Evolutionary conservation across 2,113 vertebrate genomes (phyloP).

Genomic region (Thalassoma bifasciatum): DNA sequence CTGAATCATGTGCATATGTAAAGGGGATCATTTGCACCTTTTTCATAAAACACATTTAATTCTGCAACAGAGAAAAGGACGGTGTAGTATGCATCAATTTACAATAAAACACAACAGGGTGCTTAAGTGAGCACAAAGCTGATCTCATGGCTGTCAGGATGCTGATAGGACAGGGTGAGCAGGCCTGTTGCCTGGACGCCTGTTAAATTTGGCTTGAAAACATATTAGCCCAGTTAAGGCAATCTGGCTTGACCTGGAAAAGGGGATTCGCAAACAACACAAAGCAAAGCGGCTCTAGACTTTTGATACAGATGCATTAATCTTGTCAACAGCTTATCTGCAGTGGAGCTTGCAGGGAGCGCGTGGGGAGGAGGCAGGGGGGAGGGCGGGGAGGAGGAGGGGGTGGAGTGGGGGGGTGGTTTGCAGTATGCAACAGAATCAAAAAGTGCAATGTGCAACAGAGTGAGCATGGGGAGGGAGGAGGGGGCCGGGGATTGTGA

Average conservation of each 20-base stretch:
- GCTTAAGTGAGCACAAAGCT: slow-evolving; percentile 17
- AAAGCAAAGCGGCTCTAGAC: slow-evolving; percentile 73
- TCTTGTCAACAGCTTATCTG: slow-evolving; percentile 80
- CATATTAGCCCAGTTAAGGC: slow-evolving; percentile 76
- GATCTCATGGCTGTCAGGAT: slow-evolving; percentile 20
- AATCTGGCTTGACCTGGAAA: slow-evolving; percentile 80
- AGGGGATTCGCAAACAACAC: slow-evolving; percentile 74
- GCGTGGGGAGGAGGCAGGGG: neutral
- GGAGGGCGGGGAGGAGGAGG: neutral
- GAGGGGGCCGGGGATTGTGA: slow-evolving; percentile 63
- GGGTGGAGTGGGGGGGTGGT: slow-evolving; percentile 7
- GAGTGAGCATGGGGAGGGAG: slow-evolving; percentile 54
- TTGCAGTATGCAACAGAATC: slow-evolving; percentile 49
- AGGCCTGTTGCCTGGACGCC: slow-evolving; percentile 29
- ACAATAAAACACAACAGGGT: slow-evolving; percentile 6
- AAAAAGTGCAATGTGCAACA: slow-evolving; percentile 76
- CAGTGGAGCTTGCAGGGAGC: slow-evolving; percentile 65
- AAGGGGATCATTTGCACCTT: slow-evolving; percentile 6
- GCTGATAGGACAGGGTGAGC: slow-evolving; percentile 7
- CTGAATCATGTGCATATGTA: neutral
- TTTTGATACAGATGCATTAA: slow-evolving; percentile 81
- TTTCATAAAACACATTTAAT: slow-evolving; percentile 28
- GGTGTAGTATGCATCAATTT: neutral
- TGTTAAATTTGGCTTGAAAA: slow-evolving; percentile 75
- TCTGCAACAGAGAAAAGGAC: slow-evolving; percentile 7